Conservation (phyloP, 2,888 invertebrate species). For the Tyria jacobaeae region DNA sequence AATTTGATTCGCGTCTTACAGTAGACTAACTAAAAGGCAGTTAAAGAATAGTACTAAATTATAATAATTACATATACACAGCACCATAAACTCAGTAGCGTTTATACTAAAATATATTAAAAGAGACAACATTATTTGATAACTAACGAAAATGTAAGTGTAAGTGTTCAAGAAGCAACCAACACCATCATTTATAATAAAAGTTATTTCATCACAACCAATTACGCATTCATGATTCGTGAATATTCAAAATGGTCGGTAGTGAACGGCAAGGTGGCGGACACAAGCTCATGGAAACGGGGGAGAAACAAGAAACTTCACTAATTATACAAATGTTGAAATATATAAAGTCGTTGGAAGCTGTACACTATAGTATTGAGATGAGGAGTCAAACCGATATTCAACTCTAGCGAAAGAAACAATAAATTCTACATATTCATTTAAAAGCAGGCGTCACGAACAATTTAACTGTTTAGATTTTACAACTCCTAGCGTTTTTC, state of each 20-base stretch:
- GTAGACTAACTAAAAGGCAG: constrained; percentile 13
- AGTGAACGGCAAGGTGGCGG: neutral
- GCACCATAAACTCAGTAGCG: constrained; percentile 10
- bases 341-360: neutral
- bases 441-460: neutral
- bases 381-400: too few relatives aligned
- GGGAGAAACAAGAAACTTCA: too few relatives aligned
- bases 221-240: neutral
- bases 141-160: neutral
- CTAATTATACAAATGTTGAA: neutral
- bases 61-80: constrained; percentile 21
- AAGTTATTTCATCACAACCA: neutral
- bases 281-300: too few relatives aligned
- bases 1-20: neutral
- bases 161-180: neutral
- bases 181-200: neutral
- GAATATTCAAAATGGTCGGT: neutral
- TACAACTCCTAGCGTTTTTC: constrained; percentile 4
- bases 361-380: too few relatives aligned
- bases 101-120: constrained; percentile 7
- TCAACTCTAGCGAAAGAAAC: too few relatives aligned
- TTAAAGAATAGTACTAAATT: constrained; percentile 14
- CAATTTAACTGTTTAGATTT: neutral
- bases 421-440: neutral
- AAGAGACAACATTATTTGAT: neutral